A percentile compares a stretch with the other conserved stretches of the same genome.
Conservation (phyloP, 2,888 invertebrate genomes). For the Spatulosminthurus flaviceps region DNA sequence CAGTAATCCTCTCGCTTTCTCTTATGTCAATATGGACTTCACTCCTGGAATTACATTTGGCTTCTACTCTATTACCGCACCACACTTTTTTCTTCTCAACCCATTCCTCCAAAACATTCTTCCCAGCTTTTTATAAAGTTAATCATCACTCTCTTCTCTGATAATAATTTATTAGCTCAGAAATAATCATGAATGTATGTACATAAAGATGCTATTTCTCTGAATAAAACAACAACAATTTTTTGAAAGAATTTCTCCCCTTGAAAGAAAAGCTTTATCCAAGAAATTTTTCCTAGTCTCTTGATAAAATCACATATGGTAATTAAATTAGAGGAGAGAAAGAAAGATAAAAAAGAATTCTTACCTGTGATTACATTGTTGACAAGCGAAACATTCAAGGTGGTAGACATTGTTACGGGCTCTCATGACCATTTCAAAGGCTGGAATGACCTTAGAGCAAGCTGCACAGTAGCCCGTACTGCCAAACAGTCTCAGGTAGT, state of each 20-base stretch:
- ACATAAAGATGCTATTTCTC: too few species aligned
- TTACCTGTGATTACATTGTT: conserved; percentile 96
- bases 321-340: too few species aligned
- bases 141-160: too few species aligned
- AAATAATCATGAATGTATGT: too few species aligned
- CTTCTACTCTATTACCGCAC: not conserved
- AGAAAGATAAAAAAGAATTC: conserved; percentile 67
- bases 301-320: too few species aligned
- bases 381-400: conserved; percentile 93
- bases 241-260: too few species aligned
- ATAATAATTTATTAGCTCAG: too few species aligned
- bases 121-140: too few species aligned
- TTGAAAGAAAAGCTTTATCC: too few species aligned
- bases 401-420: conserved; percentile 92
- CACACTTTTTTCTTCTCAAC: not conserved
- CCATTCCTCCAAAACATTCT: not conserved
- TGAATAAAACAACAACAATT: too few species aligned
- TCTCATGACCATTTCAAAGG: conserved; percentile 96
- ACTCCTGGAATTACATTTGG: conserved; percentile 4
- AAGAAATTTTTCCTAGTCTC: too few species aligned
- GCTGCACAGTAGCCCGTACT: conserved; percentile 90
- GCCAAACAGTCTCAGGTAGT: conserved; percentile 89
- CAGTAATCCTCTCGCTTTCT: conserved; percentile 4
- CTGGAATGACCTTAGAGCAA: conserved; percentile 91
- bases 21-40: not conserved